phyloP scores from a whole-genome alignment of 2,797 vertebrate species.

The Parauchenoglanis punctatus region DNA sequence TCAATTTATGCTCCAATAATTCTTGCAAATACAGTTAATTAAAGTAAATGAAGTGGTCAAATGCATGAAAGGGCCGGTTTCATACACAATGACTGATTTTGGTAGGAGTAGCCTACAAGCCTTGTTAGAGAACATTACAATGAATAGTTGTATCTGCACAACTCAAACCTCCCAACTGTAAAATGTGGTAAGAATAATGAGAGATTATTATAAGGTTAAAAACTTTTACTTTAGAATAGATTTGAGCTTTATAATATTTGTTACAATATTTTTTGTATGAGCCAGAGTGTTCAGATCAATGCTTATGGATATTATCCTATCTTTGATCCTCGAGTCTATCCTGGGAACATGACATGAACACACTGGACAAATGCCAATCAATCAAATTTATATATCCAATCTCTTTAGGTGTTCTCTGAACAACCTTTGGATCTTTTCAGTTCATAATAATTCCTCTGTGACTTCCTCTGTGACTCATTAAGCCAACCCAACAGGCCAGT shows the following conservation, averaged over 20 bases:
- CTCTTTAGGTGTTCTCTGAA: not conserved
- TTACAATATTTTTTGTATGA: not conserved
- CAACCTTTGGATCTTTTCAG: not conserved
- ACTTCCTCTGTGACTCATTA: not conserved
- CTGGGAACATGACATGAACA: not conserved
- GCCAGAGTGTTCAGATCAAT: not conserved
- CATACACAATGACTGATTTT: not conserved
- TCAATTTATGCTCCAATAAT: not conserved
- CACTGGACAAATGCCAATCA: not conserved
- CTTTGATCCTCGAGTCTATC: not conserved
- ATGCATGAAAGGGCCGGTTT: not conserved
- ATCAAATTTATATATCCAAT: not conserved
- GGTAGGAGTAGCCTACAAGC: not conserved
- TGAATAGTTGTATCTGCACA: not conserved
- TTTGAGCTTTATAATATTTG: not conserved
- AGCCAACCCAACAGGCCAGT: not conserved
- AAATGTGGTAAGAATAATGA: not conserved
- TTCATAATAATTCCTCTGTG: not conserved
- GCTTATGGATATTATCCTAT: not conserved
- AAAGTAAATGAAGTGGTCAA: not conserved
- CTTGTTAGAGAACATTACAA: not conserved
- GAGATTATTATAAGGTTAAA: not conserved
- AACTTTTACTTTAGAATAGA: not conserved
- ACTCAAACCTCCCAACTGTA: not conserved
- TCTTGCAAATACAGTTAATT: not conserved